phyloP scores from a whole-genome alignment of 1,140 invertebrate genomes.

The Bombus pascuorum region DNA sequence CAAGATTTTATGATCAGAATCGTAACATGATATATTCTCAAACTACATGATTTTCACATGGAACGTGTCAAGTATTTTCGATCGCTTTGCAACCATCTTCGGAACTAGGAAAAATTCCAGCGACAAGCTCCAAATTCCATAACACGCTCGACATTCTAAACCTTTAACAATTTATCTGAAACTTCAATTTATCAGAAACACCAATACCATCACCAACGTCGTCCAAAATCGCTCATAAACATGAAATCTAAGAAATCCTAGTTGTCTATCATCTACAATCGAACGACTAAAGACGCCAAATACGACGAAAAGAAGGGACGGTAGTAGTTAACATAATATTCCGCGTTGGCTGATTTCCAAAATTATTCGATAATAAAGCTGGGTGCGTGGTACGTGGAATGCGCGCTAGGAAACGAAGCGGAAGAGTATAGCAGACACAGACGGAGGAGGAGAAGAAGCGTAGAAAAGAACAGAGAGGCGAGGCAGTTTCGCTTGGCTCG shows the following conservation, averaged over 20 bases:
- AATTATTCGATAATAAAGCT: conserved; percentile 57
- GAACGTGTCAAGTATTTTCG: background rate
- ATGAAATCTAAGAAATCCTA: background rate
- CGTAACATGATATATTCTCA: too few relatives aligned
- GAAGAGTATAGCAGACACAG: conserved; percentile 26
- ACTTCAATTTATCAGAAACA: background rate
- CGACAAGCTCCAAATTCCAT: background rate
- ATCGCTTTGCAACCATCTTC: background rate
- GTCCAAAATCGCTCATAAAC: too few relatives aligned
- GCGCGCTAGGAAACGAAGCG: conserved; percentile 1
- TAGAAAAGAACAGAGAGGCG: background rate
- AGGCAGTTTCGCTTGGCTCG: conserved; percentile 67
- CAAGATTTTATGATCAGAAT: too few relatives aligned
- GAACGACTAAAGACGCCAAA: background rate
- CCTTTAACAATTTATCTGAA: background rate
- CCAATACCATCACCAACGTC: background rate
- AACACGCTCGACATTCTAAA: background rate
- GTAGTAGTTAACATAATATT: conserved; percentile 22
- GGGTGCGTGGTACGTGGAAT: conserved; percentile 10
- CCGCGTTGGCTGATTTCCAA: conserved; percentile 64
- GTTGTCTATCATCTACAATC: background rate
- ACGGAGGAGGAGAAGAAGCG: conserved; percentile 14
- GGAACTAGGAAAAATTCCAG: background rate
- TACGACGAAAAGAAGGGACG: background rate
- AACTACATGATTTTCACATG: background rate